Conservation (phyloP, 2,888 invertebrate species). For the Heliconius erato region DNA sequence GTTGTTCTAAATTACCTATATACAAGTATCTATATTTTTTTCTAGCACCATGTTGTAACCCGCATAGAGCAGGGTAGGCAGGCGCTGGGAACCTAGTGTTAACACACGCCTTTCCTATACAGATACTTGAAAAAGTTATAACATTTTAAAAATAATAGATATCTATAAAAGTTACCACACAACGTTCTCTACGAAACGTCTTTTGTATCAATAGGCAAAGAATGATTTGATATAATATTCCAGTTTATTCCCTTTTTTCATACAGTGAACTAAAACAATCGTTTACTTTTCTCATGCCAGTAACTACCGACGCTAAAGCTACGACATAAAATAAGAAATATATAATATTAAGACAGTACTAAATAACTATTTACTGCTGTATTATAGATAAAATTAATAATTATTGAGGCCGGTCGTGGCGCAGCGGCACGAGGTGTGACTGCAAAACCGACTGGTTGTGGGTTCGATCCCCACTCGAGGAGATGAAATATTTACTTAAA, state of each 20-base stretch:
- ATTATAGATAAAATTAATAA: not conserved
- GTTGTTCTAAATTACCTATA: not conserved
- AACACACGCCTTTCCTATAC: too few species aligned
- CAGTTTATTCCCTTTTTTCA: constrained; percentile 11
- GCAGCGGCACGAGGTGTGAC: too few species aligned
- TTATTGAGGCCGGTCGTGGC: too few species aligned
- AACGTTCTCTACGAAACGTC: not conserved
- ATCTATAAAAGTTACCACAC: not conserved
- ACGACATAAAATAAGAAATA: not conserved
- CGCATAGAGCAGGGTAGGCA: too few species aligned
- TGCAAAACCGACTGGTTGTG: too few species aligned
- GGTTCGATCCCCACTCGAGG: too few species aligned
- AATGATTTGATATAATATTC: constrained; percentile 19
- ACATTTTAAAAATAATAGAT: not conserved
- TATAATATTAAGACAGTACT: not conserved
- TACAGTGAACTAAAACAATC: constrained; percentile 19
- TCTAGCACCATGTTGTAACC: too few species aligned
- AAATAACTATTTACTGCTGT: not conserved
- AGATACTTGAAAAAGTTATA: too few species aligned
- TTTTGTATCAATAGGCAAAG: constrained; percentile 17
- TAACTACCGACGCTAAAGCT: constrained; percentile 24
- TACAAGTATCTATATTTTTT: not conserved
- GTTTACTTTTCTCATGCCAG: constrained; percentile 14
- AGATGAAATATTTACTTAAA: too few species aligned
- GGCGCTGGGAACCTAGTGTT: too few species aligned